Evolutionary conservation across 2,797 vertebrate genomes (phyloP).

Genomic region (Syngnathus rostellatus): DNA sequence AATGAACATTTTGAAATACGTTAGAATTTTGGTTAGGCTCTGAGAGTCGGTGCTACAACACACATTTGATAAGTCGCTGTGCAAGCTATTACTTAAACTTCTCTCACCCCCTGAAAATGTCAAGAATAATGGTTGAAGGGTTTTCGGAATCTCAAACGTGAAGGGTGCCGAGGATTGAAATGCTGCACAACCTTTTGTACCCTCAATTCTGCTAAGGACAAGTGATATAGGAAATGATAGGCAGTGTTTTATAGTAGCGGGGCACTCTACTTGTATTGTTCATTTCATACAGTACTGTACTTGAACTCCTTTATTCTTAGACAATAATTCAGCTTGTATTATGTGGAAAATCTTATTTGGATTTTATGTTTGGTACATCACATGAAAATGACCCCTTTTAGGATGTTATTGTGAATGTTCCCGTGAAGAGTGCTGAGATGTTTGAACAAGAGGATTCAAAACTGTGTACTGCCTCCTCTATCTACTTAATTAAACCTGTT

Average conservation of each 20-base stretch:
- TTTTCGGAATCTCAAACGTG: constrained; percentile 51
- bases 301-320: constrained; percentile 59
- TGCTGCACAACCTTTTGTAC: constrained; percentile 30
- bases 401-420: constrained; percentile 54
- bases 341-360: constrained; percentile 68
- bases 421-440: constrained; percentile 50
- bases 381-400: constrained; percentile 41
- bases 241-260: constrained; percentile 32
- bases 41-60: constrained; percentile 55
- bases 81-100: constrained; percentile 43
- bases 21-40: constrained; percentile 12
- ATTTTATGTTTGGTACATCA: constrained; percentile 49
- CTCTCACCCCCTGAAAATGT: constrained; percentile 49
- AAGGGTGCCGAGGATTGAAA: constrained; percentile 66
- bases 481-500: constrained; percentile 32
- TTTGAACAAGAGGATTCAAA: constrained; percentile 44
- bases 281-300: constrained; percentile 67
- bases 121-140: constrained; percentile 46
- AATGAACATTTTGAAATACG: neutral
- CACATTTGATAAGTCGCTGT: constrained; percentile 66
- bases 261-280: constrained; percentile 51
- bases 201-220: neutral
- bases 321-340: constrained; percentile 44
- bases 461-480: constrained; percentile 49
- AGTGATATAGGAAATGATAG: neutral